Evolutionary conservation across 2,888 invertebrate species (phyloP).

Genomic region (Epinotia ramella): DNA sequence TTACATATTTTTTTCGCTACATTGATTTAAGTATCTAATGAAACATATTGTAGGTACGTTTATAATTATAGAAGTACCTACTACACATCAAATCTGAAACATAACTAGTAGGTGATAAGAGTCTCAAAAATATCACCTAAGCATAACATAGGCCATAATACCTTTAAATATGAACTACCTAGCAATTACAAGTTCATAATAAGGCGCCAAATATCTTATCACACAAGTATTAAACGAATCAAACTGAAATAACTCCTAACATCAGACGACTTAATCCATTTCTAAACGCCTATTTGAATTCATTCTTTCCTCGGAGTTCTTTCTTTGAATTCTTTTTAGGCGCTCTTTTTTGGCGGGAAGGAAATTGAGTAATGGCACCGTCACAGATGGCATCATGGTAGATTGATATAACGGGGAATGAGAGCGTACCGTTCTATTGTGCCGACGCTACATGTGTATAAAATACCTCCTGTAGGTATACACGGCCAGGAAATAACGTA

Average conservation of each 20-base stretch:
- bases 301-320: constrained; percentile 47
- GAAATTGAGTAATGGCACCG: constrained; percentile 83
- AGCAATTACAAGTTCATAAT: neutral
- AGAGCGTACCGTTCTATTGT: constrained; percentile 73
- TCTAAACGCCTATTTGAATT: constrained; percentile 64
- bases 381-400: constrained; percentile 84
- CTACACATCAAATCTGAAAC: too few relatives aligned
- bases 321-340: constrained; percentile 67
- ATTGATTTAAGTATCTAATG: too few relatives aligned
- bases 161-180: neutral
- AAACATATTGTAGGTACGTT: too few relatives aligned
- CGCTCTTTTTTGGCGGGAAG: constrained; percentile 73
- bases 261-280: constrained; percentile 58
- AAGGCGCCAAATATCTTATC: neutral
- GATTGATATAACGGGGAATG: constrained; percentile 83
- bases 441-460: constrained; percentile 57
- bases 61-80: too few relatives aligned
- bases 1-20: too few relatives aligned
- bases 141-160: too few relatives aligned
- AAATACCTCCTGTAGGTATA: constrained; percentile 43
- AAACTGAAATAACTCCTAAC: constrained; percentile 36
- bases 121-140: too few relatives aligned
- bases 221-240: constrained; percentile 18
- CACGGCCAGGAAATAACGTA: constrained; percentile 33
- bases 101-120: too few relatives aligned